Conservation (phyloP, 1,140 invertebrate species). For the Oncopodura yosiiana region DNA sequence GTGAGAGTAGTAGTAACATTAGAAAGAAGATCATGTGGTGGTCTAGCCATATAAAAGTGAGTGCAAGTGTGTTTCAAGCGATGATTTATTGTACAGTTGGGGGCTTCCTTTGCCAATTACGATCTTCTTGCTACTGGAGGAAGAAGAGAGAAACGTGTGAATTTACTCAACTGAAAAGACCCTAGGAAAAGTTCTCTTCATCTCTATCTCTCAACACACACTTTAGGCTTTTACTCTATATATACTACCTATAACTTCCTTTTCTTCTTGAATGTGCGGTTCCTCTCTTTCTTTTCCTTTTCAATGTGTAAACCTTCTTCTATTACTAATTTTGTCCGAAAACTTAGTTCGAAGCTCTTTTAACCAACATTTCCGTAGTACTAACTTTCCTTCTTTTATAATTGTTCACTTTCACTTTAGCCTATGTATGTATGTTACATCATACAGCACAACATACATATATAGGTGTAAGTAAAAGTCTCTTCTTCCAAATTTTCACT, state of each 20-base stretch:
- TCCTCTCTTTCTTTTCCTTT: background rate
- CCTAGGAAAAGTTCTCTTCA: conserved; percentile 19
- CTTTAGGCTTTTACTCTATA: conserved; percentile 5
- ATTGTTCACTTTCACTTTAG: conserved; percentile 3
- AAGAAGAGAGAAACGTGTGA: conserved; percentile 23
- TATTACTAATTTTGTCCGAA: no score
- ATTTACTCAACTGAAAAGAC: conserved; percentile 24
- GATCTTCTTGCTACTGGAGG: no score
- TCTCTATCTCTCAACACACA: conserved; percentile 6
- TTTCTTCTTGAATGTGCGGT: background rate
- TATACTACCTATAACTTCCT: background rate
- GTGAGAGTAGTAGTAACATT: conserved; percentile 12
- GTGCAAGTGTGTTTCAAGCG: conserved; percentile 3
- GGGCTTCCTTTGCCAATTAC: conserved; percentile 24
- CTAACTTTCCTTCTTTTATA: no score
- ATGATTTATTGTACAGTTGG: conserved; percentile 23
- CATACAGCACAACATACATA: background rate
- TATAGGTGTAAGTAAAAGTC: background rate
- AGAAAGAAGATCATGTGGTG: conserved; percentile 6
- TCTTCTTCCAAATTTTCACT: background rate
- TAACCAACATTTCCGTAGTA: no score
- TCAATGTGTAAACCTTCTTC: no score
- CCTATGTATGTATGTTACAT: background rate
- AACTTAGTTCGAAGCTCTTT: background rate
- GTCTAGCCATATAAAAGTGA: background rate